A percentile compares a stretch with the other conserved stretches of the same genome.
Evolutionary conservation across 2,888 invertebrate species (phyloP).

Genomic region (Xanthia icteritia): DNA sequence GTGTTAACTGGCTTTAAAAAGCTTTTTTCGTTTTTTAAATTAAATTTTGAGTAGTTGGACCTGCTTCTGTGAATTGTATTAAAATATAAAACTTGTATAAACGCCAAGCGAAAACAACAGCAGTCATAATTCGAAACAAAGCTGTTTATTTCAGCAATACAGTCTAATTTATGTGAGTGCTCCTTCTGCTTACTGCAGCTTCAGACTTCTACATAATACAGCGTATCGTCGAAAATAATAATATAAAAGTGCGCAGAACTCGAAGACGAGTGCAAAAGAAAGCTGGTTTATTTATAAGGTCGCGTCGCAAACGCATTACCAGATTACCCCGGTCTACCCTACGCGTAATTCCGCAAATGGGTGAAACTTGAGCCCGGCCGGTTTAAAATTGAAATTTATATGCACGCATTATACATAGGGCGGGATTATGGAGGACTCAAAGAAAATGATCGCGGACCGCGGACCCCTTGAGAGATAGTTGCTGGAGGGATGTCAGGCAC

Average conservation of each 20-base stretch:
- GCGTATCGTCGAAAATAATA: constrained; percentile 44
- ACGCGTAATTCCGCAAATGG: constrained; percentile 88
- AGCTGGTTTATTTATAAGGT: constrained; percentile 79
- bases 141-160: constrained; percentile 44
- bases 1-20: background rate
- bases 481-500: constrained; percentile 31
- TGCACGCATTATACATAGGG: constrained; percentile 88
- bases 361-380: constrained; percentile 86
- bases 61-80: background rate
- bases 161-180: constrained; percentile 58
- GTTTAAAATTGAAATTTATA: constrained; percentile 91
- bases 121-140: constrained; percentile 44
- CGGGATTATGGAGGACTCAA: constrained; percentile 77
- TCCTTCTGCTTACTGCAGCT: constrained; percentile 40
- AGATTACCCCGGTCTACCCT: constrained; percentile 74
- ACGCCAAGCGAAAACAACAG: constrained; percentile 19
- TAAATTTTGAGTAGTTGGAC: too few species aligned
- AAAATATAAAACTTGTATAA: constrained; percentile 33
- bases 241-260: constrained; percentile 51
- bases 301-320: constrained; percentile 81
- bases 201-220: constrained; percentile 54
- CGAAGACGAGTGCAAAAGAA: constrained; percentile 64
- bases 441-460: constrained; percentile 66
- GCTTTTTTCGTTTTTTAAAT: too few species aligned
- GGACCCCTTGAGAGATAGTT: constrained; percentile 71